Evolutionary conservation across 2,888 invertebrate species (phyloP), one percentile per base, ranked within the genome.

Genomic region (Agrotis exclamationis): DNA sequence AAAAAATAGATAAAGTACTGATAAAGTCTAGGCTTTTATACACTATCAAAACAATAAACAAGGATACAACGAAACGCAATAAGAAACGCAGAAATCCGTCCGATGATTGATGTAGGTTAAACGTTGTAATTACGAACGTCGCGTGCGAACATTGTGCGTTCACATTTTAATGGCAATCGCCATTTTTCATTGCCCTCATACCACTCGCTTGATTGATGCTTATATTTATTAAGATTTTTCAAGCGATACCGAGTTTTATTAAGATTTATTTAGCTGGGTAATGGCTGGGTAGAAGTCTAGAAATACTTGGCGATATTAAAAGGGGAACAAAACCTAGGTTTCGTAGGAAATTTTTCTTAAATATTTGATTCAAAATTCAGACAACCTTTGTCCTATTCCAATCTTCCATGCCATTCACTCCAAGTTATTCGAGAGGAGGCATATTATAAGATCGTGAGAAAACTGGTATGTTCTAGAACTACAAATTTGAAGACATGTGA

Each of bases 91-190:
- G 64, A 80, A 76, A 80, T 84, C 74, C 77, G 70, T 70, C 76
- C 60, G 79, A 87, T 94, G 94, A 94, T 94, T 93, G 93, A 94
- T 94, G 94, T 83, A 83, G 88, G 87, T 90, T 90, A 89, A 93
- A 91, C 88, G 90, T 89, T 90, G 90, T 93, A 93, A 94, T 94
- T 92, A 92, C 88, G 86, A 87, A 81, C 85, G 89, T 90, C 88
- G 92, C 90, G 89, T 91, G 90, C 86, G 85, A 77, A 82, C 80
- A 82, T 88, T 89, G 87, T 89, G 88, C 88, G 86, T 90, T 88
- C 80, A 86, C 84, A 85, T 89, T 93, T 92, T 91, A 92, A 93
- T 93, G 88, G 89, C 86, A 85, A 85, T 87, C 80, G 87, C 88
- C 92, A 94, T 94, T 93, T 94, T 93, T 93, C 94, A 94, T 88